Base-by-base conservation (phyloP, 2,113 vertebrate species). In the Puffinus mauretanicus region DNA sequence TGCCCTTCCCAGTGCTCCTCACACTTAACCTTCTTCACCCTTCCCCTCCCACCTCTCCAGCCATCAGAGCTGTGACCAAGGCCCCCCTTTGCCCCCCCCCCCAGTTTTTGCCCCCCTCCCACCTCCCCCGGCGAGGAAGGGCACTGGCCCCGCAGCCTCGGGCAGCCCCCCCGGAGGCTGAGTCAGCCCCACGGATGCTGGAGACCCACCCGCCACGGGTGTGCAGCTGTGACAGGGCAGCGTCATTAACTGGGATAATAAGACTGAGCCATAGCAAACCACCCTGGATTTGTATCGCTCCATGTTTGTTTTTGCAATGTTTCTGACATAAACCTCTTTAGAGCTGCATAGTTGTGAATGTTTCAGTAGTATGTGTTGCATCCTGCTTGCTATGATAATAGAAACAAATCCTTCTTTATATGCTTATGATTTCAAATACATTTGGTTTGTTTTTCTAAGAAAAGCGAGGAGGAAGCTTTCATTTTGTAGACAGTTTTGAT, bases 331-430 rank as follows among this genome's bases (percentile, higher is more conserved):
- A 92, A 87, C 25, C 36, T 15, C 26, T 79, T 51, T 73, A 83
- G 9, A 87, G 82, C 90, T 96, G 88, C 87, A 66, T 73, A 91
- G 82, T 52, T 94, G 65, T 49, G 87, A 90, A 88, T 36, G 67
- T 90, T 82, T 88, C 90, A 47, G 90, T 93, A 86, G 76, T 46
- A 88, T 18, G 38, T 11, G 19, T 73, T 84, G 88, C 67, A 86
- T 88, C 94, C 93, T 92, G 81, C 79, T 96, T 94, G 76, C 52
- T 91, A 42, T 1, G 5, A 72, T 82, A 90, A 72, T 84, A 95
- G 94, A 83, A 94, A 96, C 66, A 95, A 88, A 80, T 34, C 49
- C 22, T 78, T 86, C 93, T 94, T 86, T 81, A 64, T 86, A 72
- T 7, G 24, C 34, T 96, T 36, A 29, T 46, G 79, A 70, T 93